A percentile compares a stretch with the other conserved stretches of the same genome.
These are phyloP conservation scores for Formica exsecta DNA, from an alignment of 1,140 invertebrate species.

Conservation along the genomic window DNA sequence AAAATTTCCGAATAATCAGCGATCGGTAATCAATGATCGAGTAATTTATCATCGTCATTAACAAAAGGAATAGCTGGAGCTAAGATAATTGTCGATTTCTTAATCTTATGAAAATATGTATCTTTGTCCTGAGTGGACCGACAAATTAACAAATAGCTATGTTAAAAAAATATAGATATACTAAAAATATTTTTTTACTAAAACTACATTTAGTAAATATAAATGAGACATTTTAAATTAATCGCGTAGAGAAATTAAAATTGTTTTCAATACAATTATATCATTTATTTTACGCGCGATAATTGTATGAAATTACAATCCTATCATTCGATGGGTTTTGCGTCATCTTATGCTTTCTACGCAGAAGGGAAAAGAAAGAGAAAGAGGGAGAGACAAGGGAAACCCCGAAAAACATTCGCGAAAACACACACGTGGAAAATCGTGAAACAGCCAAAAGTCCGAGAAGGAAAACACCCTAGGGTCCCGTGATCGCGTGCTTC, in stretches of 20 bases:
- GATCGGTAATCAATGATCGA: not conserved
- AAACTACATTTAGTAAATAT: not conserved
- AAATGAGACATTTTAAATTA: not conserved
- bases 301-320: no score
- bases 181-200: no score
- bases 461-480: not conserved
- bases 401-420: not conserved
- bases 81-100: not conserved
- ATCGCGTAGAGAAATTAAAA: not conserved
- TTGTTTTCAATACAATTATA: not conserved
- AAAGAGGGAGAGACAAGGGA: not conserved
- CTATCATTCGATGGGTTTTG: not conserved
- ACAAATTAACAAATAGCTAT: not conserved
- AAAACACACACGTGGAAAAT: not conserved
- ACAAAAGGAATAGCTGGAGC: not conserved
- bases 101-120: not conserved
- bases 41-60: not conserved
- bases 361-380: not conserved
- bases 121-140: no score
- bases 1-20: not conserved
- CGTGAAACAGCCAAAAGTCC: not conserved
- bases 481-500: not conserved
- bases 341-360: not conserved
- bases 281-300: not conserved
- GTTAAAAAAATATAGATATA: not conserved